Percentiles rank a stretch among this genome's conserved stretches.
Evolutionary conservation across 1,140 invertebrate species (phyloP).

Genomic region (Caenorhabditis latens): DNA sequence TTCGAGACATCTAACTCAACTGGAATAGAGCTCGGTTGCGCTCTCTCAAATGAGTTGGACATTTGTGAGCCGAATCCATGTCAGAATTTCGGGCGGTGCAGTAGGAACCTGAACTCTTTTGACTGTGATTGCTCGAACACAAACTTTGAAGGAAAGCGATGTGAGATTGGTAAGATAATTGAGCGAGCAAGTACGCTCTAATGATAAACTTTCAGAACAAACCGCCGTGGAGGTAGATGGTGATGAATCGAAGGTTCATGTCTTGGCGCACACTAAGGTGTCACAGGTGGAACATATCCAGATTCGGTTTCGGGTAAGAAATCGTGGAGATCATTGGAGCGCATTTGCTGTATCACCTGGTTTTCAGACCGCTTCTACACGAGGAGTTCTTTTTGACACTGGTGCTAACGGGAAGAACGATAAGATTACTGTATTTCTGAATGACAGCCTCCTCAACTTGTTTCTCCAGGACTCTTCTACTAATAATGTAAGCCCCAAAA

Average conservation of each 20-base stretch:
- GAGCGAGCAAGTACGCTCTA: not conserved
- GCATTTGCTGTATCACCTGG: not conserved
- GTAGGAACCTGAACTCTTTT: slow-evolving; percentile 95
- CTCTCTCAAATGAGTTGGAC: slow-evolving; percentile 84
- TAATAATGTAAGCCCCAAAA: slow-evolving; percentile 40
- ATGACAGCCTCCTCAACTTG: slow-evolving; percentile 78
- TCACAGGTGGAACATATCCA: slow-evolving; percentile 93
- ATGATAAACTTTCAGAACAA: slow-evolving; percentile 82
- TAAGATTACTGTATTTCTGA: slow-evolving; percentile 79
- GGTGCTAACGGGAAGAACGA: slow-evolving; percentile 53
- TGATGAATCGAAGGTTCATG: slow-evolving; percentile 87
- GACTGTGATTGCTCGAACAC: slow-evolving; percentile 94
- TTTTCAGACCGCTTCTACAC: slow-evolving; percentile 57
- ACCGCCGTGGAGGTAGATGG: slow-evolving; percentile 83
- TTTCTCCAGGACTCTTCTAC: slow-evolving; percentile 82
- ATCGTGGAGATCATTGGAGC: not conserved
- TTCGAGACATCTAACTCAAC: slow-evolving; percentile 86
- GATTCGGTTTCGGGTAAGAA: slow-evolving; percentile 89
- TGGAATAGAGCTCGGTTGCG: slow-evolving; percentile 84
- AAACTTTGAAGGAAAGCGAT: slow-evolving; percentile 89
- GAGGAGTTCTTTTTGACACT: slow-evolving; percentile 80
- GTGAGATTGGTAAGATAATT: slow-evolving; percentile 85
- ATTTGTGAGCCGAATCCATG: slow-evolving; percentile 92
- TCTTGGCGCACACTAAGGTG: slow-evolving; percentile 85
- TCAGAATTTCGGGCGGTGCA: slow-evolving; percentile 89